These are phyloP conservation scores for Globodera ellingtonae DNA, from an alignment of 1,140 invertebrate genomes.

Conservation along the genomic window DNA sequence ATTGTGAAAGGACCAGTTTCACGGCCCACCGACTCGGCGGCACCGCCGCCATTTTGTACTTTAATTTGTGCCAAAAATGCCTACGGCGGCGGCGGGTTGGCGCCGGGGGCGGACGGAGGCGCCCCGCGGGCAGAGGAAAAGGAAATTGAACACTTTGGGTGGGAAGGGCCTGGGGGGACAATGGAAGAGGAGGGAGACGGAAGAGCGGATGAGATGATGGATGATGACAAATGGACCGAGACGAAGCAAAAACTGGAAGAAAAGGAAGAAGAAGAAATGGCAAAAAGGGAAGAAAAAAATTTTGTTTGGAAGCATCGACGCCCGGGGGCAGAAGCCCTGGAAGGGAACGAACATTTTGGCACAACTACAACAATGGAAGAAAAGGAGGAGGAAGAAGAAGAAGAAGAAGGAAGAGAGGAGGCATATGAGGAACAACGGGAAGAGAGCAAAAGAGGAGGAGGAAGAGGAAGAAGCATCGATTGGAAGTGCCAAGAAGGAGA, in stretches of 20 bases:
- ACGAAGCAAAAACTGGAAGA: conserved; percentile 18
- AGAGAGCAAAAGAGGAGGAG: neutral
- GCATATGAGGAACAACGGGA: neutral
- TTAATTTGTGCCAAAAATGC: neutral
- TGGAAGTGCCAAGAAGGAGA: neutral
- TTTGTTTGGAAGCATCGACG: neutral
- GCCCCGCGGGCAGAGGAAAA: neutral
- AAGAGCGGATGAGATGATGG: conserved; percentile 7
- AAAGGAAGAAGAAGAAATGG: conserved; percentile 12
- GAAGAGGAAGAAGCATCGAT: neutral
- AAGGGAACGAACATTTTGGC: conserved; percentile 21
- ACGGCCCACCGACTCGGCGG: neutral
- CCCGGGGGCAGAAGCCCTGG: neutral
- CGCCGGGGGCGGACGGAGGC: neutral
- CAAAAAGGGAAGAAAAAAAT: neutral
- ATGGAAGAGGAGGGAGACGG: neutral
- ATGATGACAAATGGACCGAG: neutral
- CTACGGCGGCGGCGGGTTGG: neutral
- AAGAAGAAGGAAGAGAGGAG: conserved; percentile 7
- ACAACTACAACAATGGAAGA: conserved; percentile 1
- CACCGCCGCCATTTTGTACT: neutral
- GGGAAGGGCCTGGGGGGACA: too few relatives aligned
- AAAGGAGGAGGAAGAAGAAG: neutral
- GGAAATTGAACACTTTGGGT: neutral
- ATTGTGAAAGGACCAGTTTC: neutral